Evolutionary conservation across 2,888 invertebrate genomes (phyloP), one percentile per base, ranked within the genome.

Genomic region (Diaprepes abbreviatus): DNA sequence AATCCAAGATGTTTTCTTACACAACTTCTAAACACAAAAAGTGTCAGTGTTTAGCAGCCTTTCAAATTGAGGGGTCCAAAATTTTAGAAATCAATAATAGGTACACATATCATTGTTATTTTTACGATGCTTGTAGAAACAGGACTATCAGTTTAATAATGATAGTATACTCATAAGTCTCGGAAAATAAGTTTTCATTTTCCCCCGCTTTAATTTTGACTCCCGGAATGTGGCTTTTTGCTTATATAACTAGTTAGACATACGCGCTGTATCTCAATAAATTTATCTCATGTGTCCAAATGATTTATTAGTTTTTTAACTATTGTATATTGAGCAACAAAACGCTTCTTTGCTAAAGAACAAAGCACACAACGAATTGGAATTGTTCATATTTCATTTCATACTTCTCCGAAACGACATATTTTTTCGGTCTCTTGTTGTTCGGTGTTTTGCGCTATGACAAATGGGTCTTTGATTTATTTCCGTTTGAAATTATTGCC

Each of bases 391-490:
- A 67, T 60, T 60, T 67, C 66, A 67, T 54, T 43, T 38, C 58
- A 14, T 31, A 57, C 57, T 57, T 65, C 65, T 48, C 12, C 28
- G 59, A 66, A 58, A 48, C 35, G 57, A 36, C 54, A 55, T 43
- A 67, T 60, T 60, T 67, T 60, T 67, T 60, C 60, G 66, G 45
- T 60, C 35, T 14, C 19, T 54, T 48, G 12, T 36, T 66, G 58
- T 66, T 48, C 50, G 50, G 59, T 19, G 9, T 52, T 54, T 63
- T 28, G 36, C 65, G 38, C 35, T 60, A 54, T 57, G 68, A 68
- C 68, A 68, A 68, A 68, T 63, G 63, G 10, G 55, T 40, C 57
- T 68, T 68, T 63, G 68, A 68, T 68, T 63, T 68, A 68, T 68
- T 50, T 38, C 35, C 57, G 24, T 45, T 55, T 14, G 33, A 38